Evolutionary conservation across 2,113 vertebrate species (phyloP).

Genomic region (Noctilio leporinus): DNA sequence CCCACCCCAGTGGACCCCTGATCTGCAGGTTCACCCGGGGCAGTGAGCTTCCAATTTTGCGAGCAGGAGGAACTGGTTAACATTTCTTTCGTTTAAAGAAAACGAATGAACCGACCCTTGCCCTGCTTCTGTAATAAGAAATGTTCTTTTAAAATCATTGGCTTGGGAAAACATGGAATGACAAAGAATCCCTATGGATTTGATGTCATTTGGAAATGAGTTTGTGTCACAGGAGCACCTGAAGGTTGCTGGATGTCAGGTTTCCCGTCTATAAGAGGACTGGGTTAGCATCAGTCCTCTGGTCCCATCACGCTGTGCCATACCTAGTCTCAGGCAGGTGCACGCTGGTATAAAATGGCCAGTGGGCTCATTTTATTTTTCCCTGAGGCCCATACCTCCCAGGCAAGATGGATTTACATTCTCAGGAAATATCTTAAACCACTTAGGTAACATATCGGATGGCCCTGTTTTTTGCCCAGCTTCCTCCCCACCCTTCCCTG

Average conservation of each 20-base stretch:
- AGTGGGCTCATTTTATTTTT: background rate
- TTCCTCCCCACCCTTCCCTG: too few species aligned
- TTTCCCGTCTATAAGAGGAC: background rate
- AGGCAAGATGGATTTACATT: background rate
- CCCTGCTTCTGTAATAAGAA: background rate
- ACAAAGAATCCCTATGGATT: background rate
- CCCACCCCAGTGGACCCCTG: background rate
- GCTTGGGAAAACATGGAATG: background rate
- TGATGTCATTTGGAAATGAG: background rate
- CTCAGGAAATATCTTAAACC: background rate
- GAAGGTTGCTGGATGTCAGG: background rate
- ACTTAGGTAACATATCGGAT: background rate
- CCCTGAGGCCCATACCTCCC: background rate
- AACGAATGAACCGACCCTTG: background rate
- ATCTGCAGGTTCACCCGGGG: background rate
- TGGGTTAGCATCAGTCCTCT: background rate
- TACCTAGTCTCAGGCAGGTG: background rate
- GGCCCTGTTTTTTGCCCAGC: background rate
- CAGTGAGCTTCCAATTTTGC: background rate
- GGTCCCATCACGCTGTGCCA: background rate
- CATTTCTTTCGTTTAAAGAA: background rate
- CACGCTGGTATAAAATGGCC: background rate
- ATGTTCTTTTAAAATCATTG: background rate
- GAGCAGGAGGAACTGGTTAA: background rate
- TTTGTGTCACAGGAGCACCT: background rate